These are phyloP conservation scores for Falco naumanni DNA, from an alignment of 2,797 vertebrate genomes.

Conservation along the genomic window DNA sequence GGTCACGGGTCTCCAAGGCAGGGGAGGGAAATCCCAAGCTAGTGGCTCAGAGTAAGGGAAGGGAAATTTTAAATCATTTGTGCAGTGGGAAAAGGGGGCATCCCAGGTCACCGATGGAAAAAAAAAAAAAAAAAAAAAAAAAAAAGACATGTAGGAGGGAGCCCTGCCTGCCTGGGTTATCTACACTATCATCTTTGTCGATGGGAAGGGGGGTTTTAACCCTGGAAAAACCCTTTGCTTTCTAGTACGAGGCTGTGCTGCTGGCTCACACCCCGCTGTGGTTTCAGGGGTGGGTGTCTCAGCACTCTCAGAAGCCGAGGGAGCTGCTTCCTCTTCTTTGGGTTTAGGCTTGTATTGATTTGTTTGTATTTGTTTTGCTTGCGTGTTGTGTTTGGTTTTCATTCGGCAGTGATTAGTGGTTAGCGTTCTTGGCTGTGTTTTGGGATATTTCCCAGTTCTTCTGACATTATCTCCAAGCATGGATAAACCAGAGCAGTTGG, in stretches of 20 bases:
- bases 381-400: neutral
- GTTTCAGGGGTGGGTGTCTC: neutral
- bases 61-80: neutral
- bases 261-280: neutral
- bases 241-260: neutral
- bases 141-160: neutral
- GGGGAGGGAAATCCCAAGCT: neutral
- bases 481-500: neutral
- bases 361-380: constrained; percentile 24
- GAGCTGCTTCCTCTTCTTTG: neutral
- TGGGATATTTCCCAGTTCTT: neutral
- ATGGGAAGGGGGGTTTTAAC: neutral
- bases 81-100: neutral
- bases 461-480: neutral
- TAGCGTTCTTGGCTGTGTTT: neutral
- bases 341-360: constrained; percentile 22
- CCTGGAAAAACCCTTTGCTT: constrained; percentile 28
- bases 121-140: too few relatives aligned
- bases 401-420: neutral
- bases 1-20: neutral
- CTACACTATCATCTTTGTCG: neutral
- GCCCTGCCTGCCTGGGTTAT: neutral
- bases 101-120: neutral
- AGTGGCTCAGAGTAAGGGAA: neutral
- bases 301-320: neutral